These are phyloP conservation scores for Arvicanthis niloticus DNA, from an alignment of 2,113 vertebrate species.

Conservation along the genomic window DNA sequence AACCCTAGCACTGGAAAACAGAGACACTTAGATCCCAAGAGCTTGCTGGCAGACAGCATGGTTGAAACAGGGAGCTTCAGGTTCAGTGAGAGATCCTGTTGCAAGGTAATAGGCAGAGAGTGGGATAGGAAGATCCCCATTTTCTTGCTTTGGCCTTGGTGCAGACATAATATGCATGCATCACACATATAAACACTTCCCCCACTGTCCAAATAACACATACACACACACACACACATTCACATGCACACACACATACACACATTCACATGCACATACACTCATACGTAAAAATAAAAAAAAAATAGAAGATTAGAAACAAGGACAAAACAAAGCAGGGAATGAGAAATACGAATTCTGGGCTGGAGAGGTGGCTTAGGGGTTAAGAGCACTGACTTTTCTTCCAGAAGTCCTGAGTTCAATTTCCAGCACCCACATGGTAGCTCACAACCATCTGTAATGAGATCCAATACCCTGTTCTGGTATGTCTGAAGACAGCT, in stretches of 20 bases:
- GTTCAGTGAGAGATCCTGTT: no score
- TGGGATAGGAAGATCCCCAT: not conserved
- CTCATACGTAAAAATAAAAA: not conserved
- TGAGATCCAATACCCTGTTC: no score
- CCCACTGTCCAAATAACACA: not conserved
- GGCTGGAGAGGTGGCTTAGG: no score
- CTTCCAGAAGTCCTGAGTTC: no score
- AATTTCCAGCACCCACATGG: no score
- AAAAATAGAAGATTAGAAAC: not conserved
- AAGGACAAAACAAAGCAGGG: slow-evolving; percentile 25
- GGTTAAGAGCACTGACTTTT: no score
- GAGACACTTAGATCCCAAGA: not conserved
- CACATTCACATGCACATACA: not conserved
- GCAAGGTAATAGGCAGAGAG: not conserved
- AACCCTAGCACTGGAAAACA: not conserved
- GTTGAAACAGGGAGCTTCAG: not conserved
- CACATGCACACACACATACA: not conserved
- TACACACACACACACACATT: not conserved
- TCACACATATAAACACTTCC: not conserved
- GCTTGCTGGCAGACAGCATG: not conserved
- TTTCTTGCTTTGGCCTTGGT: not conserved
- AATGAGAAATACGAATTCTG: no score
- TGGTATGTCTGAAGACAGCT: no score
- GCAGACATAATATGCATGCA: not conserved
- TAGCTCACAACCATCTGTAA: no score